A percentile compares a stretch with the other conserved stretches of the same genome.
phyloP scores from a whole-genome alignment of 35 echinoderm and acorn worm species.

The Anneissia japonica region DNA sequence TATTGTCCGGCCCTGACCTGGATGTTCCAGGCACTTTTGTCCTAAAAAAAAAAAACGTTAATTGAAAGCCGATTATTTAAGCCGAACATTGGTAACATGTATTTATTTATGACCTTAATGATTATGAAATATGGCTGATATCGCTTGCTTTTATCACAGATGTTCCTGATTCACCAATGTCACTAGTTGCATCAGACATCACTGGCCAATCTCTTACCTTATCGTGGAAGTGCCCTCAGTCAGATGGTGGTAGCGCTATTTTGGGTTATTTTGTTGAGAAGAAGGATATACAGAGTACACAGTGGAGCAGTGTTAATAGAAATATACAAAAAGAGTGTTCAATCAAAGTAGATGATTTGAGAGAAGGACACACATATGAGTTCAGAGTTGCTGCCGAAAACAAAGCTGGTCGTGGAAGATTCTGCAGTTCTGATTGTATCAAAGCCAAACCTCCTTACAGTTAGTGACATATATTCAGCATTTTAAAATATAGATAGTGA shows the following conservation, averaged over 20 bases:
- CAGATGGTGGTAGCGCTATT: conserved; percentile 65
- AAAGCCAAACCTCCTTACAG: conserved; percentile 61
- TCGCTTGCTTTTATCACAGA: conserved; percentile 44
- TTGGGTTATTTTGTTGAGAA: conserved; percentile 77
- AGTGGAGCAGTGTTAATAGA: conserved; percentile 77
- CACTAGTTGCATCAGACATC: conserved; percentile 69
- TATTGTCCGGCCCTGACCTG: too few relatives aligned
- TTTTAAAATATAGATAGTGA: too few relatives aligned
- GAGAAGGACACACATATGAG: conserved; percentile 40
- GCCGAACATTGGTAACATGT: too few relatives aligned
- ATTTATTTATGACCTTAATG: too few relatives aligned
- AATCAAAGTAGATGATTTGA: conserved; percentile 32
- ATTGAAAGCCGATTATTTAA: too few relatives aligned
- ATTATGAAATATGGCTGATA: too few relatives aligned
- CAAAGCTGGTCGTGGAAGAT: conserved; percentile 63
- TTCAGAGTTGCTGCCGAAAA: conserved; percentile 54
- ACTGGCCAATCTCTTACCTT: conserved; percentile 66
- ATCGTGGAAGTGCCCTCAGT: conserved; percentile 58
- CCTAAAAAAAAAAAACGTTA: too few relatives aligned
- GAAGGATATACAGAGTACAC: conserved; percentile 61
- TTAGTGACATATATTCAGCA: too few relatives aligned
- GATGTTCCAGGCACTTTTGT: too few relatives aligned
- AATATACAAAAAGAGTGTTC: conserved; percentile 50
- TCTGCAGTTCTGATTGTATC: conserved; percentile 24
- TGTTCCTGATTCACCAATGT: conserved; percentile 73